phyloP scores from a whole-genome alignment of 2,113 vertebrate species.

The Peromyscus polionotus region DNA sequence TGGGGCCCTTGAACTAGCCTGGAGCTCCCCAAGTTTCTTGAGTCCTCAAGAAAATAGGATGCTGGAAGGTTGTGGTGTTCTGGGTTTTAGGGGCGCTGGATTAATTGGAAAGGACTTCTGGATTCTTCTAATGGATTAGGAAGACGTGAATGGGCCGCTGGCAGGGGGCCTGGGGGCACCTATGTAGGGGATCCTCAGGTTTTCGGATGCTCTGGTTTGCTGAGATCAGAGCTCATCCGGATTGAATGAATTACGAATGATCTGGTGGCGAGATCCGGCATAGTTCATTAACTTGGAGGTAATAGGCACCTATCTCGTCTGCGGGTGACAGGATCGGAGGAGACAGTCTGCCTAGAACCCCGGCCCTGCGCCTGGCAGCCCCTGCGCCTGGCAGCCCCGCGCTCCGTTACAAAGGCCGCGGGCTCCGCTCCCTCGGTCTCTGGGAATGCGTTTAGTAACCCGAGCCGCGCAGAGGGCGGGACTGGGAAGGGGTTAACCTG shows the following conservation, averaged over 20 bases:
- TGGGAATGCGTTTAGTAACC: constrained; percentile 83
- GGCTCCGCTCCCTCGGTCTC: constrained; percentile 70
- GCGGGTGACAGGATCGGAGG: constrained; percentile 18
- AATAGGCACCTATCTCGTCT: not conserved
- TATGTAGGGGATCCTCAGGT: not conserved
- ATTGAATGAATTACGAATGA: constrained; percentile 38
- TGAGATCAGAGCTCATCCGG: not conserved
- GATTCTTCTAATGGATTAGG: not conserved
- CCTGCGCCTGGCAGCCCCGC: constrained; percentile 19
- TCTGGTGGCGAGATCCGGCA: constrained; percentile 10
- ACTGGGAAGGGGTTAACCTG: constrained; percentile 80
- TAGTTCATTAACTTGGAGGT: constrained; percentile 37
- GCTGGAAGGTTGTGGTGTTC: not conserved
- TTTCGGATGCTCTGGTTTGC: not conserved
- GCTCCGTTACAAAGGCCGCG: constrained; percentile 78
- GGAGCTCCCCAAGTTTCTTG: not conserved
- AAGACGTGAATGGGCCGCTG: constrained; percentile 37
- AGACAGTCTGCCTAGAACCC: constrained; percentile 34
- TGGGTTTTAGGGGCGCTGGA: not conserved
- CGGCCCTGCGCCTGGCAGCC: constrained; percentile 13
- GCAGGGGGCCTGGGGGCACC: not conserved
- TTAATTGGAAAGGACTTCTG: not conserved
- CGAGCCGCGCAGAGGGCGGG: constrained; percentile 79
- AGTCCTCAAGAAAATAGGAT: not conserved
- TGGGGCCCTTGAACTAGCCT: not conserved